These are phyloP conservation scores for Lepidurus couesii DNA, from an alignment of 1,140 invertebrate species.

Conservation along the genomic window DNA sequence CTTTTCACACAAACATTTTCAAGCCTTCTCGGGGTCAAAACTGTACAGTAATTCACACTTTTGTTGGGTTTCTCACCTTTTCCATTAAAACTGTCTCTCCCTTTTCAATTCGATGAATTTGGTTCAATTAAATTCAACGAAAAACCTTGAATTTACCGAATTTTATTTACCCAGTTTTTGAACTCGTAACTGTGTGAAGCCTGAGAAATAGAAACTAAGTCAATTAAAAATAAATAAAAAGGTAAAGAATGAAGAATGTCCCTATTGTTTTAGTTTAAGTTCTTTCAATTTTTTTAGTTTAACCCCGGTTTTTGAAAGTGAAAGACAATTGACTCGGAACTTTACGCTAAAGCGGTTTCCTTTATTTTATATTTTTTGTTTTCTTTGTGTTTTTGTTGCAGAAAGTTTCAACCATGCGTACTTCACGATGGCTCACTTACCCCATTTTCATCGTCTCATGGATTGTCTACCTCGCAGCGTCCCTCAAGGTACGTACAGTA, in stretches of 20 bases:
- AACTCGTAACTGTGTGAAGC: no score
- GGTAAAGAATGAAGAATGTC: not conserved
- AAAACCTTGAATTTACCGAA: not conserved
- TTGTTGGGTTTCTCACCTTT: no score
- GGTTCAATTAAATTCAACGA: not conserved
- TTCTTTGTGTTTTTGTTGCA: not conserved
- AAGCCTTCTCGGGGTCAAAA: no score
- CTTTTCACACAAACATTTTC: no score
- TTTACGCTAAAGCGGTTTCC: not conserved
- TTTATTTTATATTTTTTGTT: not conserved
- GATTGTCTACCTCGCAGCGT: conserved; percentile 4
- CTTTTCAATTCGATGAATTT: not conserved
- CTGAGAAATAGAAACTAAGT: not conserved
- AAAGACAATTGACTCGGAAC: not conserved
- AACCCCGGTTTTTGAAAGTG: not conserved
- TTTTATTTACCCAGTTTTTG: not conserved
- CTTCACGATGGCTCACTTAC: conserved; percentile 15
- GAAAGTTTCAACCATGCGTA: not conserved
- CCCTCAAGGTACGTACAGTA: not conserved
- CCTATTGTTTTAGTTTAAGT: not conserved
- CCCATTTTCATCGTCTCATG: conserved; percentile 18
- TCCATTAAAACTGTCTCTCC: no score
- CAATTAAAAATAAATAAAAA: not conserved
- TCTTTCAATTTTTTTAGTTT: not conserved
- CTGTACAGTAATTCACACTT: no score